Base-by-base conservation (phyloP, 1,140 invertebrate genomes). In the Musca vetustissima region DNA sequence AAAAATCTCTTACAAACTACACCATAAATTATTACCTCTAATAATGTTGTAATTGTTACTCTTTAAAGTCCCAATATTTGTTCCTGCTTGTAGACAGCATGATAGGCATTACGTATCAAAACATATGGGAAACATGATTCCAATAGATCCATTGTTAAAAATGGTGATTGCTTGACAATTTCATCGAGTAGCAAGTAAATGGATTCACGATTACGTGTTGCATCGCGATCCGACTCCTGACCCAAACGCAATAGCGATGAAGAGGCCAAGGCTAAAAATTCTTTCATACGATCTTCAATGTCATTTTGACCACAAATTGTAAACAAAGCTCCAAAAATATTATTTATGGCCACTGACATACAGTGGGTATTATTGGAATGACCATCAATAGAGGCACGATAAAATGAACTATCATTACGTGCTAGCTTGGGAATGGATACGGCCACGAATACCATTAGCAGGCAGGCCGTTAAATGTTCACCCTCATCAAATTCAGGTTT, bases 321-420 rank as follows among this genome's bases (percentile, higher is more conserved):
- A 77, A 99, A 99, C 21, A 99, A 82, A 1, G 97, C 97, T 21
- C 93, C 96, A 78, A 98, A 98, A 68, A 99, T 93, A 74, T 96
- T 93, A 81, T 99, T 99, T 49, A 99, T 93, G 0, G 97, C 97
- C 28, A 94, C 88, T 1, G 96, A 94, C 85, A 99, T 91, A 76
- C 97, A 99, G 81, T 99, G 98, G 71, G 96, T 97, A 82, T 99
- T 99, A 84, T 99, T 99, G 1, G 93, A 89, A 82, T 98, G 96
- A 0, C 94, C 96, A 85, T 98, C 95, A 17, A 98, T 86, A 1
- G 94, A 94, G 4, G 97, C 93, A 75, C 92, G 85, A 83, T 96
- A 97, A 72, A 94, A 93, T 0, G 94, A 95, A 57, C 89, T 89
- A 64, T 98, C 96, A 73, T 89, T 92, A 65, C 93, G 88, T 1